Percentiles rank a stretch among this genome's conserved stretches.
These are phyloP conservation scores for Megaustenia siamemsis DNA, from an alignment of 2,888 invertebrate genomes.

Conservation along the genomic window DNA sequence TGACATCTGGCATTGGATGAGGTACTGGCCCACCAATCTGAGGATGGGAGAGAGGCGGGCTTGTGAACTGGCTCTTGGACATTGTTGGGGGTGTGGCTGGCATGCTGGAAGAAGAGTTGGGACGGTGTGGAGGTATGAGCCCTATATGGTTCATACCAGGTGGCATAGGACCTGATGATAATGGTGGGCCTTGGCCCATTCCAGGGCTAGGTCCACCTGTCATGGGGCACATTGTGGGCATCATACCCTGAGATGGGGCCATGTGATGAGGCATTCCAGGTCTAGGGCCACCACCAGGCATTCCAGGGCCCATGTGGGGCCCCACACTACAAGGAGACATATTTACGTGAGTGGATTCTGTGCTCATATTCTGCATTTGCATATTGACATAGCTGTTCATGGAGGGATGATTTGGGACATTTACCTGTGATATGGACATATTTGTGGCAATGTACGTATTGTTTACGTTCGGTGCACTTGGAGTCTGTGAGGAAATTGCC, in stretches of 20 bases:
- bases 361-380: conserved; percentile 63
- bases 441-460: conserved; percentile 45
- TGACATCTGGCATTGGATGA: conserved; percentile 59
- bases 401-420: conserved; percentile 33
- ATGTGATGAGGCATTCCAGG: conserved; percentile 56
- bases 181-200: conserved; percentile 54
- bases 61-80: conserved; percentile 57
- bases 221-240: conserved; percentile 61
- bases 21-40: conserved; percentile 57
- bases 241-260: conserved; percentile 61
- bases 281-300: conserved; percentile 40
- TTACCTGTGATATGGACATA: conserved; percentile 46
- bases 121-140: conserved; percentile 46
- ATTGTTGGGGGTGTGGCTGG: conserved; percentile 45
- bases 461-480: conserved; percentile 36
- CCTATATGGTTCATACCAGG: conserved; percentile 33
- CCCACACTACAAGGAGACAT: conserved; percentile 44
- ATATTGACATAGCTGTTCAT: conserved; percentile 51
- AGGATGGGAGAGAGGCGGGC: conserved; percentile 55
- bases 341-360: conserved; percentile 54
- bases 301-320: conserved; percentile 22
- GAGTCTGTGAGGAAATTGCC: conserved; percentile 6
- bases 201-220: conserved; percentile 65
- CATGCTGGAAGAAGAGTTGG: conserved; percentile 45
- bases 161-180: conserved; percentile 20